phyloP scores from a whole-genome alignment of 2,797 vertebrate genomes.

The Pogonophryne albipinna region DNA sequence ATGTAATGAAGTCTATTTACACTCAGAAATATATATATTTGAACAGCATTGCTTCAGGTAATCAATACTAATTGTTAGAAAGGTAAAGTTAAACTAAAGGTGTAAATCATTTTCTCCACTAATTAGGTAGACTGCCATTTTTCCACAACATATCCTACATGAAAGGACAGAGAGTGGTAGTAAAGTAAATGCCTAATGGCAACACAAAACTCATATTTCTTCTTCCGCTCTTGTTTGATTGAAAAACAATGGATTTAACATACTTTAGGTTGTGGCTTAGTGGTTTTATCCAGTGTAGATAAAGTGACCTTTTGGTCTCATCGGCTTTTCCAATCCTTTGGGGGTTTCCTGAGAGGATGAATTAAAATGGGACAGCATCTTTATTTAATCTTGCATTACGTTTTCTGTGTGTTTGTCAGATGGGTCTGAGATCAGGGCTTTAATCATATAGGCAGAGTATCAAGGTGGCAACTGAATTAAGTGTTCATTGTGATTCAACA shows the following conservation, averaged over 20 bases:
- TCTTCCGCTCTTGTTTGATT: constrained; percentile 5
- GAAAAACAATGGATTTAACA: constrained; percentile 26
- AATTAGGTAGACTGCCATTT: not conserved
- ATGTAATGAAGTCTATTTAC: not conserved
- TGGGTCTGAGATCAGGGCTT: not conserved
- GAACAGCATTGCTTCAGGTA: not conserved
- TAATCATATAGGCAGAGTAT: not conserved
- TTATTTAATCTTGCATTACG: constrained; percentile 46
- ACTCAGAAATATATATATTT: too few relatives aligned
- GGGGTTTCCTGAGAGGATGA: constrained; percentile 26
- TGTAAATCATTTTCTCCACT: not conserved
- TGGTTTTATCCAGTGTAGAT: constrained; percentile 46
- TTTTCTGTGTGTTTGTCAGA: constrained; percentile 20
- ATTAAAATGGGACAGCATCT: constrained; percentile 20
- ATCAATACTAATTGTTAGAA: too few relatives aligned
- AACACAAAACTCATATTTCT: not conserved
- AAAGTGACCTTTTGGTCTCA: constrained; percentile 49
- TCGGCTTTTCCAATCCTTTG: constrained; percentile 56
- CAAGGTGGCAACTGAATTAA: constrained; percentile 11
- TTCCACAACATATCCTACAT: not conserved
- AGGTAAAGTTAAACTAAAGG: not conserved
- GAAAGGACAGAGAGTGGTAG: not conserved
- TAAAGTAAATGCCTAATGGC: not conserved
- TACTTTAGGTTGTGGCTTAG: constrained; percentile 33
- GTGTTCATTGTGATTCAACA: constrained; percentile 31